Percentiles rank a stretch among this genome's conserved stretches.
Conservation (phyloP, 2,113 vertebrate species). For the Tachysurus fulvidraco region DNA sequence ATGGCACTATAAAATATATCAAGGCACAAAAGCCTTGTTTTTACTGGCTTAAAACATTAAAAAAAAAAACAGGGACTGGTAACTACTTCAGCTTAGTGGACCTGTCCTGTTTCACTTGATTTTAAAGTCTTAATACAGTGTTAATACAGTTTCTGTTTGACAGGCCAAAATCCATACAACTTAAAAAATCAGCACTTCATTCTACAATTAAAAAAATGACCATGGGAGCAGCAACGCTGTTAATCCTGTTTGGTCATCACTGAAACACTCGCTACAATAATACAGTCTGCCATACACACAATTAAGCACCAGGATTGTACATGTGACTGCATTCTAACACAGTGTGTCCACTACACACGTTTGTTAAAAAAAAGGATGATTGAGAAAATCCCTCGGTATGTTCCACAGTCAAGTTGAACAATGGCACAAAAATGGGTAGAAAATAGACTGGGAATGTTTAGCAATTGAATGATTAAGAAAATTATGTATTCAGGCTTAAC, state of each 20-base stretch:
- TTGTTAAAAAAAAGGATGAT: not conserved
- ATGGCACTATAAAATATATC: slow-evolving; percentile 81
- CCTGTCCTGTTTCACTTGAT: not conserved
- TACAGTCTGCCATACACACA: not conserved
- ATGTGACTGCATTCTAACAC: not conserved
- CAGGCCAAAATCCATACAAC: not conserved
- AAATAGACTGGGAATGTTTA: not conserved
- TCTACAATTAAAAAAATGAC: not conserved
- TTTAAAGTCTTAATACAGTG: slow-evolving; percentile 9
- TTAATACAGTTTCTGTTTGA: not conserved
- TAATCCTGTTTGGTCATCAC: not conserved
- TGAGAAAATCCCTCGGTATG: not conserved
- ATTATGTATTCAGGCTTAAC: not conserved
- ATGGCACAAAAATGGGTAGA: slow-evolving; percentile 3
- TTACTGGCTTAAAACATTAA: slow-evolving; percentile 61
- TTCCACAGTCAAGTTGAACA: not conserved
- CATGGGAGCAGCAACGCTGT: not conserved
- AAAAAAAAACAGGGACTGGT: slow-evolving; percentile 1
- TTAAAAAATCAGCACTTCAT: slow-evolving; percentile 1
- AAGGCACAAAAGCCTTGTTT: slow-evolving; percentile 41
- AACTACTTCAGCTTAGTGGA: slow-evolving; percentile 25
- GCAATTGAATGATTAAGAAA: not conserved
- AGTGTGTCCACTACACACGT: not conserved
- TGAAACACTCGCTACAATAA: slow-evolving; percentile 1
- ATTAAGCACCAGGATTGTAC: slow-evolving; percentile 14